Percentiles rank a stretch among this genome's conserved stretches.
Conservation (phyloP, 2,113 vertebrate genomes). For the Mugil cephalus region DNA sequence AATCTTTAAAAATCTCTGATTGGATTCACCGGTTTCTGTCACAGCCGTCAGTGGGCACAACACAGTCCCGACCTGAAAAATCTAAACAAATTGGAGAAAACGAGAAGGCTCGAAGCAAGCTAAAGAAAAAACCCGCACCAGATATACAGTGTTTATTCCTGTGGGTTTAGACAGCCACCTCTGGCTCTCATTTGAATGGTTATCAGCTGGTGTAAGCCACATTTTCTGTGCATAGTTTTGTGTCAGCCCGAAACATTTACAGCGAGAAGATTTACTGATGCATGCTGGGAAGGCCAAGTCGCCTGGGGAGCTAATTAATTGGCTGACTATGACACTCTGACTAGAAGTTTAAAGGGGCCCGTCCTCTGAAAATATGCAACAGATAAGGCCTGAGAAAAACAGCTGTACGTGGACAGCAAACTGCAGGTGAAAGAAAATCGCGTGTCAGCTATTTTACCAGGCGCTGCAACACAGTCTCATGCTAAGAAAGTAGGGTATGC, state of each 20-base stretch:
- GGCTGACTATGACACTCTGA: slow-evolving; percentile 67
- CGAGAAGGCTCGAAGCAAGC: not conserved
- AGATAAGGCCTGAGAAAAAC: slow-evolving; percentile 37
- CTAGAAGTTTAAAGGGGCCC: slow-evolving; percentile 43
- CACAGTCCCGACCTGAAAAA: too few species aligned
- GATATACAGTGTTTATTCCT: not conserved
- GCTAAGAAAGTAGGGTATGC: slow-evolving; percentile 6
- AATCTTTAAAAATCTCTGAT: too few species aligned
- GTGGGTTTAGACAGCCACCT: slow-evolving; percentile 4
- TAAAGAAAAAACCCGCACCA: not conserved
- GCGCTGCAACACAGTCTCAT: slow-evolving; percentile 3
- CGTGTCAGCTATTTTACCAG: slow-evolving; percentile 44
- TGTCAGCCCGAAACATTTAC: slow-evolving; percentile 68
- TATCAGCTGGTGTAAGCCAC: slow-evolving; percentile 13
- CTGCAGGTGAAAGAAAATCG: slow-evolving; percentile 57
- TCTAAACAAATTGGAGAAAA: not conserved
- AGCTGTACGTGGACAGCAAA: slow-evolving; percentile 7
- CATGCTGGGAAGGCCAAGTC: slow-evolving; percentile 72
- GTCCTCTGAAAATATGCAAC: slow-evolving; percentile 42
- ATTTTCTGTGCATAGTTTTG: slow-evolving; percentile 44
- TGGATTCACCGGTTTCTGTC: too few species aligned
- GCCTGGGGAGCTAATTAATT: slow-evolving; percentile 75
- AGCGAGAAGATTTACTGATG: slow-evolving; percentile 62
- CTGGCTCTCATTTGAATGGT: slow-evolving; percentile 6
- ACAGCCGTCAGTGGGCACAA: too few species aligned